Evolutionary conservation across 2,797 vertebrate genomes (phyloP), one percentile per base, ranked within the genome.

Genomic region (Poliocrania exsul): DNA sequence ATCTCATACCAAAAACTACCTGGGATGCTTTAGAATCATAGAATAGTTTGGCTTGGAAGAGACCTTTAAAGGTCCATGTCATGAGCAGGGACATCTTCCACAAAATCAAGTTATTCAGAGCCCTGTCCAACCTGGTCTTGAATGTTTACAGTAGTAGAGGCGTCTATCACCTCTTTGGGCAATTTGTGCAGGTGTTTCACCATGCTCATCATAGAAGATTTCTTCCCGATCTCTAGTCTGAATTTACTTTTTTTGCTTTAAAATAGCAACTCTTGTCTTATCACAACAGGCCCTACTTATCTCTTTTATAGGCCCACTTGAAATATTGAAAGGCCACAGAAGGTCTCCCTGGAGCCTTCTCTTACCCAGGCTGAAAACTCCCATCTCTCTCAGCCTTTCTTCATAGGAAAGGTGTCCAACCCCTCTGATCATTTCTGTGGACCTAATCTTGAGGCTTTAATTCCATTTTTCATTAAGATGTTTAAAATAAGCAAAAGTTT

Each of bases 401-500:
- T 90, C 25, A 60, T 0, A 87, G 58, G n/a, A 69, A 8, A 72
- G 14, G 19, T 62, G 35, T 26, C 53, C 47, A 64, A 47, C 2
- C 23, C 8, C 26, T 71, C 57, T 37, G 21, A 37, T 51, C 4
- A 40, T 61, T 84, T 88, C 50, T 70, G 38, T 3, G 2, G 51
- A 74, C 19, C 40, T 65, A 70, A 73, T 28, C 47, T 49, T 3
- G 3, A 88, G 28, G 24, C 15, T 67, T 56, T 53, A 23, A 35
- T 61, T 87, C 20, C 0, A 0, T 74, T 91, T 85, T 89, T 62
- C 81, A 83, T 17, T 42, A 65, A 88, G 21, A 16, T 65, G 6
- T 53, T 88, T 89, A 42, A 92, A 91, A 71, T 51, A 81, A 88
- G 50, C 33, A 62, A 67, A 82, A 74, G 37, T 86, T 86, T 46